These are phyloP conservation scores for Camponotus floridanus DNA, from an alignment of 1,140 invertebrate species.

Conservation along the genomic window DNA sequence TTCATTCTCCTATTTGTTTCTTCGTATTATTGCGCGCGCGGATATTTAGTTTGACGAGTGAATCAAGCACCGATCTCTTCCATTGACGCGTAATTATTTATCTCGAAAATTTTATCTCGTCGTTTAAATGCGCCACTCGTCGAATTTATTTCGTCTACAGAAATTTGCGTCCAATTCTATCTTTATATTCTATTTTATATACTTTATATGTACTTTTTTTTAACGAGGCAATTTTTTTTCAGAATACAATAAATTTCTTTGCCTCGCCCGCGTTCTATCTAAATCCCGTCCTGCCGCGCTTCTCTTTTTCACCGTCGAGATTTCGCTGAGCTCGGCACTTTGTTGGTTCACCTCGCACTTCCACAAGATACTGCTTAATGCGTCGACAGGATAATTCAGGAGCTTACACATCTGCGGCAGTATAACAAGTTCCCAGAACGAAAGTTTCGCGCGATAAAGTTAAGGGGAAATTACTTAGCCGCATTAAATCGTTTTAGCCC, in stretches of 20 bases:
- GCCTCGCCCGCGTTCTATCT: background rate
- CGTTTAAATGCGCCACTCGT: background rate
- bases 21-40: background rate
- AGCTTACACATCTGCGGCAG: conserved; percentile 55
- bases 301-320: conserved; percentile 32
- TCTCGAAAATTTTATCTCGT: background rate
- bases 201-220: too few relatives aligned
- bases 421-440: conserved; percentile 57
- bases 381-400: conserved; percentile 64
- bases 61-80: background rate
- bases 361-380: conserved; percentile 46
- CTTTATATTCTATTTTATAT: background rate
- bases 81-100: background rate
- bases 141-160: background rate
- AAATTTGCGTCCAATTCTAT: background rate
- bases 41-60: background rate
- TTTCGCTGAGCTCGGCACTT: conserved; percentile 46
- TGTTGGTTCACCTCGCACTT: conserved; percentile 54
- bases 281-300: background rate
- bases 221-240: background rate
- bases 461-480: conserved; percentile 63
- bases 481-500: conserved; percentile 57
- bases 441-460: conserved; percentile 58
- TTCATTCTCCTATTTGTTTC: background rate
- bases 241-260: conserved; percentile 46